Evolutionary conservation across 2,797 vertebrate genomes (phyloP).

Genomic region (Erethizon dorsatum): DNA sequence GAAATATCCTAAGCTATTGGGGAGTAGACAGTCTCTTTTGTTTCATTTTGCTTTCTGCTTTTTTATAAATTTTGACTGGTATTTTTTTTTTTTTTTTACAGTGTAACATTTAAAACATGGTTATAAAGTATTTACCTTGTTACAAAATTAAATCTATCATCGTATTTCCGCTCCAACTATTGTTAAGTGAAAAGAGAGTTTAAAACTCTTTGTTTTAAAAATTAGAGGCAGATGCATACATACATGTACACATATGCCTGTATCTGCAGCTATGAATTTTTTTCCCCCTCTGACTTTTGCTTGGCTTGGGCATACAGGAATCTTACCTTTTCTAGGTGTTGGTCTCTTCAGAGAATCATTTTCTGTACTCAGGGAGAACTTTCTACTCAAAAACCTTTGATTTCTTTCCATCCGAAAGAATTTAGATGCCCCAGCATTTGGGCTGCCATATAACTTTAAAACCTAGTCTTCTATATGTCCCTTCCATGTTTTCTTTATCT

Average conservation of each 20-base stretch:
- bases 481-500: conserved; percentile 5
- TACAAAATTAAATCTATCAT: not conserved
- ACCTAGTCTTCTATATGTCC: not conserved
- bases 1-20: conserved; percentile 21
- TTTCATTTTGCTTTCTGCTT: conserved; percentile 40
- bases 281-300: not conserved
- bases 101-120: conserved; percentile 11
- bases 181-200: conserved; percentile 12
- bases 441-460: not conserved
- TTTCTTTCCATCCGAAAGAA: not conserved
- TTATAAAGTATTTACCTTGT: conserved; percentile 13
- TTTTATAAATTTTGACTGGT: conserved; percentile 31
- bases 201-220: conserved; percentile 45
- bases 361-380: not conserved
- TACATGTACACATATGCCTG: not conserved
- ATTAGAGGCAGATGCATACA: not conserved
- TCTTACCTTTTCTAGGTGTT: not conserved
- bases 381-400: conserved; percentile 1
- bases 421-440: not conserved
- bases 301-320: not conserved
- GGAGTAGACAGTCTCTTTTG: not conserved
- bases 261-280: not conserved
- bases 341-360: conserved; percentile 8
- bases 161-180: not conserved
- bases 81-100: not conserved